Conservation (phyloP, 2,113 vertebrate species). For the Gobio gobio region DNA sequence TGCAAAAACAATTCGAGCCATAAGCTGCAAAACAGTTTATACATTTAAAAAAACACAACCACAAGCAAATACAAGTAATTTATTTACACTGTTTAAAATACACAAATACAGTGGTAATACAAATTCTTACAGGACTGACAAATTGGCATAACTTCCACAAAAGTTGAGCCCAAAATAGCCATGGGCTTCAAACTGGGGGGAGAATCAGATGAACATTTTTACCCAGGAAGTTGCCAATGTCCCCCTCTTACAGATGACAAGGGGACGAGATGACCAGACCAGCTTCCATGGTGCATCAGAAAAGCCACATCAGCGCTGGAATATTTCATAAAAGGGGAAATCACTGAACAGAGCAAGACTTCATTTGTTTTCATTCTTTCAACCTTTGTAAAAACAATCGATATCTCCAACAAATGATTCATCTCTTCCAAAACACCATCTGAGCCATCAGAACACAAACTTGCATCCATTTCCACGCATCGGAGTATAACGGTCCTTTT, state of each 20-base stretch:
- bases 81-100: slow-evolving; percentile 92
- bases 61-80: slow-evolving; percentile 77
- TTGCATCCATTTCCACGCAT: background rate
- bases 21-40: background rate
- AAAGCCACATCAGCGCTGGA: slow-evolving; percentile 52
- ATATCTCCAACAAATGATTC: background rate
- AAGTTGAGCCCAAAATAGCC: slow-evolving; percentile 31
- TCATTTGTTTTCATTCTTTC: slow-evolving; percentile 16
- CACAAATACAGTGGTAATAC: slow-evolving; percentile 82
- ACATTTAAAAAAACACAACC: slow-evolving; percentile 5
- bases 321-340: slow-evolving; percentile 12
- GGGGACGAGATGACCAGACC: slow-evolving; percentile 28
- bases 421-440: background rate
- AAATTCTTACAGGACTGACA: slow-evolving; percentile 75
- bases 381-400: background rate
- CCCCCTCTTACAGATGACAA: slow-evolving; percentile 6
- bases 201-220: background rate
- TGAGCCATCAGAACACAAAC: background rate
- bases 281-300: slow-evolving; percentile 22
- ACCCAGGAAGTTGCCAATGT: slow-evolving; percentile 14
- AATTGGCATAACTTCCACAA: slow-evolving; percentile 72
- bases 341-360: slow-evolving; percentile 12
- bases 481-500: background rate
- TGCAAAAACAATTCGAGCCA: background rate
- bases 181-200: background rate